Evolutionary conservation across 2,888 invertebrate genomes (phyloP).

Genomic region (Pantelozetes paolii): DNA sequence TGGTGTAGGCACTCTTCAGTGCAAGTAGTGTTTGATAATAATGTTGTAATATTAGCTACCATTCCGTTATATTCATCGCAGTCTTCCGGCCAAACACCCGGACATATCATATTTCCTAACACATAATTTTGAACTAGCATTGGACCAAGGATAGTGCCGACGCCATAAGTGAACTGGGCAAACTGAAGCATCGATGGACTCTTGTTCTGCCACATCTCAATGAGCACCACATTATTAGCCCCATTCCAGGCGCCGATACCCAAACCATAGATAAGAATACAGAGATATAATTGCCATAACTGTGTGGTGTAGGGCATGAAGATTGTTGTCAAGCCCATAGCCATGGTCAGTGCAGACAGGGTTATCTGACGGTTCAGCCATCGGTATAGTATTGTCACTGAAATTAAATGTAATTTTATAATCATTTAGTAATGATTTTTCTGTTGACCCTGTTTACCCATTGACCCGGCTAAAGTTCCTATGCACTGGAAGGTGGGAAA

Average conservation of each 20-base stretch:
- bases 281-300: background rate
- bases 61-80: background rate
- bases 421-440: too few relatives aligned
- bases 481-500: background rate
- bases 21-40: background rate
- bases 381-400: too few relatives aligned
- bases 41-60: background rate
- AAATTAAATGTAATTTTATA: too few relatives aligned
- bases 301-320: slow-evolving; percentile 1
- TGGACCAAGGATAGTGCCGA: slow-evolving; percentile 39
- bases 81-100: background rate
- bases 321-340: background rate
- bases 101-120: slow-evolving; percentile 8
- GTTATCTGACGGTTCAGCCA: slow-evolving; percentile 30
- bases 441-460: too few relatives aligned
- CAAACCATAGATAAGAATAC: slow-evolving; percentile 27
- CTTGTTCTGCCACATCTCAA: slow-evolving; percentile 40
- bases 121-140: slow-evolving; percentile 32
- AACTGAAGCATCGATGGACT: slow-evolving; percentile 39
- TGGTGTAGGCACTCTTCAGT: background rate
- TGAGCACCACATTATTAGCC: slow-evolving; percentile 35
- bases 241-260: slow-evolving; percentile 35
- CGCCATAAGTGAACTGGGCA: slow-evolving; percentile 40
- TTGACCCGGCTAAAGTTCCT: background rate
- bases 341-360: background rate